Evolutionary conservation across 2,113 vertebrate species (phyloP).

Genomic region (human): DNA sequence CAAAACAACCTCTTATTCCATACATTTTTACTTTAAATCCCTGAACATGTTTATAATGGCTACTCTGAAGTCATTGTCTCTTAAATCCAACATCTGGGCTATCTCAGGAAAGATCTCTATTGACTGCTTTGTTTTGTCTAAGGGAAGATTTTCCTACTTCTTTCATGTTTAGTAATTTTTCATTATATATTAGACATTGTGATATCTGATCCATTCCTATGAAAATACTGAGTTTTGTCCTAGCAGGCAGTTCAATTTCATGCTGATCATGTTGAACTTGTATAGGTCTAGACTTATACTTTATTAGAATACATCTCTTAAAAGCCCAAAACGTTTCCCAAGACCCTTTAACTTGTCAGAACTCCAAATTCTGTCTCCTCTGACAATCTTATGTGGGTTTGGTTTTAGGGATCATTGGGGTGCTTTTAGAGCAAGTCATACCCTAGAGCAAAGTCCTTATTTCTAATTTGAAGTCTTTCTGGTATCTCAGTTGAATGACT

Average conservation of each 20-base stretch:
- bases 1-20: conserved; percentile 26
- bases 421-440: not conserved
- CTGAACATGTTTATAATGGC: not conserved
- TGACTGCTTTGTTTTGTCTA: not conserved
- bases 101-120: not conserved
- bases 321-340: not conserved
- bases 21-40: not conserved
- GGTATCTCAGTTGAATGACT: not conserved
- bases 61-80: not conserved
- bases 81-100: not conserved
- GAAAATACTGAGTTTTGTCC: not conserved
- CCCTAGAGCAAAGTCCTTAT: not conserved
- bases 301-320: not conserved
- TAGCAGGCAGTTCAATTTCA: not conserved
- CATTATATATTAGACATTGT: not conserved
- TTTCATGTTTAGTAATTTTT: conserved; percentile 1
- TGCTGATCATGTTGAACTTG: not conserved
- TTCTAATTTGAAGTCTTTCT: not conserved
- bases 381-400: not conserved
- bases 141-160: not conserved
- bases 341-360: not conserved
- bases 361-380: not conserved
- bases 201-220: not conserved
- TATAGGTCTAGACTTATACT: not conserved
- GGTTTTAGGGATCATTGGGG: not conserved